Base-by-base conservation (phyloP, 2,888 invertebrate species). In the Caenorhabditis macrosperma region DNA sequence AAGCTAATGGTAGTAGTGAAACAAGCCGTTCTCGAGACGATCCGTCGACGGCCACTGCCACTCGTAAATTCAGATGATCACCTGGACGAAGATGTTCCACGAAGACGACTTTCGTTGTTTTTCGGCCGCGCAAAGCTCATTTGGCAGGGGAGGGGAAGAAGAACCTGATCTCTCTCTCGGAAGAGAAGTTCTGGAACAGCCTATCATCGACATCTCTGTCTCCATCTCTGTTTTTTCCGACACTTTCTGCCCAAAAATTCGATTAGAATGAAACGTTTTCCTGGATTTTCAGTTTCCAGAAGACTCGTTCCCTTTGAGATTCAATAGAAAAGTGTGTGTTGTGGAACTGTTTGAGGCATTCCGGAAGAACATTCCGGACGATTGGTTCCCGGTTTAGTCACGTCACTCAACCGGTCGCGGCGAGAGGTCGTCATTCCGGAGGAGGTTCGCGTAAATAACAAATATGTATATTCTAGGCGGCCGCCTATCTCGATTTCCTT, bases 131-230 rank as follows among this genome's bases (percentile, higher is more conserved):
- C 22, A 5, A 22, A 15, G 24, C 41, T 41, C 41, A 41, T 6
- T 20, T 20, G n/a, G 46, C 46, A 20, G 46, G 46, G 7, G 33
- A 5, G 10, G 15, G 20, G 26, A 54, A 5, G 20, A 6, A 7
- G 46, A 68, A 52, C 50, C 64, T 52, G 52, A 35, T 52, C 22
- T 30, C 24, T 44, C n/a, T n/a, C n/a, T n/a, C n/a, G n/a, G n/a
- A n/a, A n/a, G n/a, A n/a, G 26, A 38, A 68, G 67, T 35, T 35
- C 24, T 63, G 59, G 41, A 64, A 64, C 64, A 64, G 38, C 64
- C 41, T 50, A 64, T 64, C 12, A n/a, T n/a, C n/a, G n/a, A n/a
- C n/a, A n/a, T n/a, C n/a, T n/a, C 15, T 12, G 50, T 63, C 61
- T 60, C 5, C 28, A 15, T 20, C 4, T 12, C 22, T 12, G 20